Percentiles rank a stretch among this genome's conserved stretches.
Evolutionary conservation across 2,888 invertebrate genomes (phyloP).

Genomic region (Hirudinaria manillensis): DNA sequence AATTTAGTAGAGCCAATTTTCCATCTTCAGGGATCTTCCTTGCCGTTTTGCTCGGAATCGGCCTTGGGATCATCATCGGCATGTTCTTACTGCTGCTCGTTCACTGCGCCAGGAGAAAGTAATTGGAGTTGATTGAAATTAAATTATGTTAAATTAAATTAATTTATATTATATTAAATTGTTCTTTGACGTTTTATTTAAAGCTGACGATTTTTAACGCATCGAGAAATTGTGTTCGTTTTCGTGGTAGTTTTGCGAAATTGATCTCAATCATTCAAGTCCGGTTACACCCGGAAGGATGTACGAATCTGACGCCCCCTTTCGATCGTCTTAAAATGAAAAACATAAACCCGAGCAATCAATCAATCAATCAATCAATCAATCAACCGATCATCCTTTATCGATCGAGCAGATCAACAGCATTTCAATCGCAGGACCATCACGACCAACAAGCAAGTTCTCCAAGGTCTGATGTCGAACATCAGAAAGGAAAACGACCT

Average conservation of each 20-base stretch:
- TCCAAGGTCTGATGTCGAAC: conserved; percentile 13
- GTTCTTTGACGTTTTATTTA: too few species aligned
- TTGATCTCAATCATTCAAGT: too few species aligned
- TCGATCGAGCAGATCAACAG: not conserved
- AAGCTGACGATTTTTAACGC: too few species aligned
- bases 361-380: too few species aligned
- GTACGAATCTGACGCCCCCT: not conserved
- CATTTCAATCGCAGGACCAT: not conserved
- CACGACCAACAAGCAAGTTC: conserved; percentile 10
- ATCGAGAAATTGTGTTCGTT: too few species aligned
- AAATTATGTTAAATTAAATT: not conserved
- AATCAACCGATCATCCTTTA: too few species aligned
- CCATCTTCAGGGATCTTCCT: conserved; percentile 29
- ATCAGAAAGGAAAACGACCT: conserved; percentile 2
- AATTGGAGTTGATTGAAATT: not conserved
- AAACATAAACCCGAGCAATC: not conserved
- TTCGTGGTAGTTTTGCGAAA: too few species aligned
- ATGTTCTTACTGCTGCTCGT: conserved; percentile 32
- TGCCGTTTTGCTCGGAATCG: conserved; percentile 32
- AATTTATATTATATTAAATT: not conserved
- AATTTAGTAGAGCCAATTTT: too few species aligned
- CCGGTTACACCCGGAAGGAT: too few species aligned
- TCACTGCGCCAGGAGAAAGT: conserved; percentile 30
- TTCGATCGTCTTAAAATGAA: not conserved
- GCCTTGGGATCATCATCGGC: conserved; percentile 32